Conservation (phyloP, 1,140 invertebrate genomes). For the Caenorhabditis brenneri region DNA sequence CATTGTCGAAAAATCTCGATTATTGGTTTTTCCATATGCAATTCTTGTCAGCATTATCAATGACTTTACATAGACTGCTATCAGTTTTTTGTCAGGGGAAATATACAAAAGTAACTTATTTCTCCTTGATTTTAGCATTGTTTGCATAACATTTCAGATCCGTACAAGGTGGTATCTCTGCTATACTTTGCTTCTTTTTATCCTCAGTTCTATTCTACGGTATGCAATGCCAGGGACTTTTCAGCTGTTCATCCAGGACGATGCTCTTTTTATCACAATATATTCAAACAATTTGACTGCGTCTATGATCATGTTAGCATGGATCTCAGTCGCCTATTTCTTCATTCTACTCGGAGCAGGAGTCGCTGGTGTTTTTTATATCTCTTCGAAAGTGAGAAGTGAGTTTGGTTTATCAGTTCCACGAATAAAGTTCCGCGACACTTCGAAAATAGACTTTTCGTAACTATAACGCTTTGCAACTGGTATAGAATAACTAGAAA, state of each 20-base stretch:
- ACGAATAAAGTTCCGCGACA: too few relatives aligned
- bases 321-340: too few relatives aligned
- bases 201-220: not conserved
- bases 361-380: too few relatives aligned
- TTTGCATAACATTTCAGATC: not conserved
- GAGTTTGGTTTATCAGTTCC: too few relatives aligned
- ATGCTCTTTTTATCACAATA: not conserved
- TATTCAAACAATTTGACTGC: too few relatives aligned
- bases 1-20: not conserved
- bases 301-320: too few relatives aligned
- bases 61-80: not conserved
- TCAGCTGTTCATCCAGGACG: not conserved
- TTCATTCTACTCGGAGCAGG: too few relatives aligned
- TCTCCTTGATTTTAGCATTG: too few relatives aligned
- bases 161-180: not conserved
- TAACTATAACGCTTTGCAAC: too few relatives aligned
- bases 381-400: too few relatives aligned
- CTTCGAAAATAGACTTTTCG: too few relatives aligned
- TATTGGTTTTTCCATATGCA: conserved; percentile 29
- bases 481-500: too few relatives aligned
- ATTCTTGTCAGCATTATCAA: not conserved
- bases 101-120: not conserved
- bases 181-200: not conserved
- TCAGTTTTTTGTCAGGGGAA: not conserved
- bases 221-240: not conserved